phyloP scores from a whole-genome alignment of 2,113 vertebrate genomes.

The Holacanthus passer region DNA sequence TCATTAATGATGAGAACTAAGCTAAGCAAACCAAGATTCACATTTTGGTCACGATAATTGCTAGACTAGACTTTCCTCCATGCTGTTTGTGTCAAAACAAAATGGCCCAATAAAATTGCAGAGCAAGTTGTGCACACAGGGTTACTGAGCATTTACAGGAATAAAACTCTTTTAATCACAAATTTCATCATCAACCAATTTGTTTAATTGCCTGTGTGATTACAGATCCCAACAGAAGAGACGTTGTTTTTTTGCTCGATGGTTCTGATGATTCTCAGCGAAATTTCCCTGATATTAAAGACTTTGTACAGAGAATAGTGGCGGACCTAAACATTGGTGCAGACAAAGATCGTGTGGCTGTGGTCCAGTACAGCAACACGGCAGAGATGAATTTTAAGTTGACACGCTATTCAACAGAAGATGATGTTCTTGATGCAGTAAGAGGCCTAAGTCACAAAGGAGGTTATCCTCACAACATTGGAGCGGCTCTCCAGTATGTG shows the following conservation, averaged over 20 bases:
- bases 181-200: slow-evolving; percentile 20
- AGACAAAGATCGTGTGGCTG: slow-evolving; percentile 79
- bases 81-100: neutral
- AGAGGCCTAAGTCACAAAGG: slow-evolving; percentile 88
- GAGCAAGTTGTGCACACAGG: neutral
- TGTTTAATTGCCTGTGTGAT: slow-evolving; percentile 64
- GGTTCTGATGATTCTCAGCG: slow-evolving; percentile 80
- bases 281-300: slow-evolving; percentile 77
- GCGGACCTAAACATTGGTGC: slow-evolving; percentile 72
- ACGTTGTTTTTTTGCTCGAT: slow-evolving; percentile 86
- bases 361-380: slow-evolving; percentile 84
- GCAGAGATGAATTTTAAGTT: slow-evolving; percentile 77
- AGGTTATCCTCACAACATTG: slow-evolving; percentile 88
- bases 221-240: slow-evolving; percentile 79
- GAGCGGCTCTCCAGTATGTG: slow-evolving; percentile 88
- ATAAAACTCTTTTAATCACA: neutral
- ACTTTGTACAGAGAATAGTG: slow-evolving; percentile 80
- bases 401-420: slow-evolving; percentile 77
- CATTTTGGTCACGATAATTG: neutral
- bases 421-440: slow-evolving; percentile 85
- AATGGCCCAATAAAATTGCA: neutral
- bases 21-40: neutral
- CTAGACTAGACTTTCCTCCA: neutral
- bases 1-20: neutral
- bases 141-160: slow-evolving; percentile 21